Evolutionary conservation across 2,888 invertebrate species (phyloP).

Genomic region (Corbicula japonica): DNA sequence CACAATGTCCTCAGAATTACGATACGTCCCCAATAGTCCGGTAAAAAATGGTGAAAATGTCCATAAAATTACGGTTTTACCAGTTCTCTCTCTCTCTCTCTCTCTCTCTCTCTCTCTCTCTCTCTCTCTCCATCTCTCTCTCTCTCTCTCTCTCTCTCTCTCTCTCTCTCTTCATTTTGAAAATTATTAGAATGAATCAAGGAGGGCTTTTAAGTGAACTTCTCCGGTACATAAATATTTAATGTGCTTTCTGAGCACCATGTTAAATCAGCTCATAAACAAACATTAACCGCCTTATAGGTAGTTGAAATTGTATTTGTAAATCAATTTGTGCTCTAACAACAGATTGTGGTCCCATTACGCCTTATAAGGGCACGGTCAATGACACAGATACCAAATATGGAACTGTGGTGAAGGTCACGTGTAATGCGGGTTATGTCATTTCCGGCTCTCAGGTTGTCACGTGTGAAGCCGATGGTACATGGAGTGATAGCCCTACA

Average conservation of each 20-base stretch:
- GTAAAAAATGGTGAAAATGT: too few relatives aligned
- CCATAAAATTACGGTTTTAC: too few relatives aligned
- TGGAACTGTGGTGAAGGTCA: conserved; percentile 23
- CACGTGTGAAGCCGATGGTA: conserved; percentile 4
- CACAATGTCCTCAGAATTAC: too few relatives aligned
- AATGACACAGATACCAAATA: conserved; percentile 23
- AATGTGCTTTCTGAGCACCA: neutral
- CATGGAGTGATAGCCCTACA: conserved; percentile 25
- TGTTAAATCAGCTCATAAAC: neutral
- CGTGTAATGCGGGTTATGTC: conserved; percentile 30
- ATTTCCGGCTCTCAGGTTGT: neutral
- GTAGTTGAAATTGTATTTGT: neutral
- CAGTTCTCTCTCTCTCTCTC: too few relatives aligned
- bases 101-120: too few relatives aligned
- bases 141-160: too few relatives aligned
- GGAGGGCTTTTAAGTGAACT: neutral
- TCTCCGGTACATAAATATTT: neutral
- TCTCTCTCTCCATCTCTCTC: too few relatives aligned
- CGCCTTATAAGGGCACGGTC: conserved; percentile 24
- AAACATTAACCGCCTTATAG: neutral
- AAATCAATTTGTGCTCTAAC: neutral
- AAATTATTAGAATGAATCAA: neutral
- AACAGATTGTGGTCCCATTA: conserved; percentile 43
- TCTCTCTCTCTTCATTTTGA: too few relatives aligned
- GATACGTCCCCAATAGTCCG: too few relatives aligned